A percentile compares a stretch with the other conserved stretches of the same genome.
phyloP scores from a whole-genome alignment of 1,140 invertebrate genomes.

The Pseudobourletiella spinata region DNA sequence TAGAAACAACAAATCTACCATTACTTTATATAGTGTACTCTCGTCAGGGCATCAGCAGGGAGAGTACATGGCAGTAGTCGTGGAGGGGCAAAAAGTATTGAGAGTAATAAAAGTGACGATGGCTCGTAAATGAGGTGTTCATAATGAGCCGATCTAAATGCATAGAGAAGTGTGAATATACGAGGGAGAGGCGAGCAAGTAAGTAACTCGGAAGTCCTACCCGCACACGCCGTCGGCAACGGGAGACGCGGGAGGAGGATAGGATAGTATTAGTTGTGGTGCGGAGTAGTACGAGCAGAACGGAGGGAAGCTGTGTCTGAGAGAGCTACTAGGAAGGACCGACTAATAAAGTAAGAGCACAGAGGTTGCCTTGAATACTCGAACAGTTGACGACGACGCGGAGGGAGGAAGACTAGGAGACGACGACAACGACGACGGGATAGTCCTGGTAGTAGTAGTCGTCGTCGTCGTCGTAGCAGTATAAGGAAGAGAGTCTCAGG shows the following conservation, averaged over 20 bases:
- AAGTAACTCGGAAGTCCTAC: neutral
- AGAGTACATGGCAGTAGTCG: neutral
- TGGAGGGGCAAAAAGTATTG: conserved; percentile 4
- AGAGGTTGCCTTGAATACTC: neutral
- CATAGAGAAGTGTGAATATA: conserved; percentile 30
- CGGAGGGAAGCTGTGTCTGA: neutral
- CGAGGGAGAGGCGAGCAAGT: conserved; percentile 6
- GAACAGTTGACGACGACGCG: neutral
- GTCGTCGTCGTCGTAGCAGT: too few relatives aligned
- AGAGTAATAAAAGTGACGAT: conserved; percentile 27
- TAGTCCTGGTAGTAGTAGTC: too few relatives aligned
- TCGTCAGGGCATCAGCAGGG: too few relatives aligned
- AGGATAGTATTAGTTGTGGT: too few relatives aligned
- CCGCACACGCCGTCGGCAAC: neutral
- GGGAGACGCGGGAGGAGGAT: too few relatives aligned
- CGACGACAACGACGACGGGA: too few relatives aligned
- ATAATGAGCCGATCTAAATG: conserved; percentile 36
- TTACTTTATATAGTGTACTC: too few relatives aligned
- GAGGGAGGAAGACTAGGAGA: neutral
- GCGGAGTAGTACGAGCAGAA: neutral
- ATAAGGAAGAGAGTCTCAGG: neutral
- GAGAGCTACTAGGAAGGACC: neutral
- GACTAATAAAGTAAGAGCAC: conserved; percentile 6
- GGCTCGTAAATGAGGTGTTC: conserved; percentile 32
- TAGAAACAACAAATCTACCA: too few relatives aligned